Base-by-base conservation (phyloP, 2,888 invertebrate species). In the Lymantria monacha region DNA sequence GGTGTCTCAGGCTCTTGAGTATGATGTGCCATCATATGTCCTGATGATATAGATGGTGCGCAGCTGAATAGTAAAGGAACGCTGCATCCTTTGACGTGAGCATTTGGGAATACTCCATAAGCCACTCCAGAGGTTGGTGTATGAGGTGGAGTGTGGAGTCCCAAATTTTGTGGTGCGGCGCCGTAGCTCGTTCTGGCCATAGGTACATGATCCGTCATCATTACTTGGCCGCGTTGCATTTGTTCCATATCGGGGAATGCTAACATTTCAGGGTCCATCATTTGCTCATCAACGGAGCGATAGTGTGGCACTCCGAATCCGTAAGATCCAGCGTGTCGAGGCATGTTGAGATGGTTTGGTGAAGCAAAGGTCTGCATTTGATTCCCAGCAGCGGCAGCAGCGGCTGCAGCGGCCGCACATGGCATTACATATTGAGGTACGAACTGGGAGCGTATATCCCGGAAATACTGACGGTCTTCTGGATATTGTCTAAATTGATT, bases 31-130 rank as follows among this genome's bases (percentile, higher is more conserved):
- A 79, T 71, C 30, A 88, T 62, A 8, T 71, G 75, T 0, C 88
- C 89, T 0, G 78, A 68, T 1, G 81, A 77, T 51, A 91, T 76
- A 0, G 82, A 76, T 0, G 90, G 90, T 0, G 87, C 74, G 48
- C 90, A 91, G 60, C 85, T 88, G 54, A 91, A 76, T 41, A 90
- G 70, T 9, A 90, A 67, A 0, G 90, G 90, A 3, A 87, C 76
- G 40, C 72, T 78, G 59, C 86, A 85, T 0, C 82, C 81, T 12
- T 81, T 81, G 0, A 70, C 70, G 44, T 83, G 81, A 0, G 80
- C 83, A 42, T 79, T 82, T 0, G 87, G 87, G 66, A 88, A 89
- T 48, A 87, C 72, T 1, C 87, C 83, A 9, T 76, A 74, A 0
- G 81, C 80, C 7, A 81, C 69, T 12, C 75, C 72, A 0, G 71